Base-by-base conservation (phyloP, 2,113 vertebrate genomes). In the Todiramphus chloris region DNA sequence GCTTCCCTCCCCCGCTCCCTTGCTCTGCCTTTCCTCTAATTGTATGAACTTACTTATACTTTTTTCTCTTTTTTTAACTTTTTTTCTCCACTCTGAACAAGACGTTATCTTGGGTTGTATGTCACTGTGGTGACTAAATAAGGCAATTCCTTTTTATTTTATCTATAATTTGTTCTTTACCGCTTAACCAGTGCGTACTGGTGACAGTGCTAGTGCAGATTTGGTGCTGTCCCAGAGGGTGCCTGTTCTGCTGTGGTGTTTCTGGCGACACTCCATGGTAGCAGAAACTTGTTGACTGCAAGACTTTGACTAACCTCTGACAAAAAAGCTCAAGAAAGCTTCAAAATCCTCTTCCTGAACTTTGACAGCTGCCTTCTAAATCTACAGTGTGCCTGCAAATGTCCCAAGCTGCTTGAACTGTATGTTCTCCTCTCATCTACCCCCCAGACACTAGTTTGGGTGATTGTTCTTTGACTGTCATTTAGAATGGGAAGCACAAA, bases 1-100 rank as follows among this genome's bases (percentile, higher is more conserved):
- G 11, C 5, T 39, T 63, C 55, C 46, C 13, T 2, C 2, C 1
- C 9, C 5, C 4, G 4, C 2, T 9, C 11, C 24, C 24, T 39
- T 39, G 6, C 27, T 74, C 56, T 91, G 13, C 37, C 17, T 77
- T 31, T 74, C 18, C 24, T 69, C 17, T 81, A 21, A 25, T 67
- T 87, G 16, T 50, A 6, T 25, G 39, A 11, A 31, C 28, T 2
- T 14, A 67, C 66, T 66, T 67, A 1, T 41, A 4, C 35, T n/a
- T 60, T 87, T 20, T 8, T 6, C 16, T 66, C n/a, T 58, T 64
- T 25, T 3, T n/a, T 15, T 20, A n/a, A n/a, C n/a, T n/a, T n/a
- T n/a, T 50, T n/a, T 66, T 56, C 37, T 58, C 13, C 9, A 10
- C 69, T 50, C 46, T 46, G 19, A 87, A 72, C 41, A 78, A 87